A percentile compares a stretch with the other conserved stretches of the same genome.
These are phyloP conservation scores for Ceyx cyanopectus DNA, from an alignment of 2,113 vertebrate species.

Conservation along the genomic window DNA sequence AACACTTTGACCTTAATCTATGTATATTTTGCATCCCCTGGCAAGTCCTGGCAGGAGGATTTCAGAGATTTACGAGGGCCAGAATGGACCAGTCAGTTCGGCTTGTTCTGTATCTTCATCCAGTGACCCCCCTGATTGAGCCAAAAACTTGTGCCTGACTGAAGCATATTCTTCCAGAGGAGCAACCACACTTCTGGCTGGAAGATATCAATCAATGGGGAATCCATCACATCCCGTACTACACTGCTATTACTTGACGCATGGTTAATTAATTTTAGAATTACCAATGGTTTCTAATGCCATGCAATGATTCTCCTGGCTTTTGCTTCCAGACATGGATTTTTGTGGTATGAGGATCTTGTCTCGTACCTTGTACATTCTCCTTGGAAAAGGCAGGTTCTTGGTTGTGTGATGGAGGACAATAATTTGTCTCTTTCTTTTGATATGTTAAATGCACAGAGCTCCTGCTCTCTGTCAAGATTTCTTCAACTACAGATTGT, in stretches of 20 bases:
- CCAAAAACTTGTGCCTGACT: background rate
- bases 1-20: background rate
- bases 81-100: background rate
- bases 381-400: background rate
- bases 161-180: background rate
- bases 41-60: background rate
- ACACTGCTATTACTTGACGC: background rate
- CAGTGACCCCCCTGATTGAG: background rate
- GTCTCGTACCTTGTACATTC: rapidly evolving
- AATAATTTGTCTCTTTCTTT: background rate
- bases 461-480: background rate
- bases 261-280: conserved; percentile 28
- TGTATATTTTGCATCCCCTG: background rate
- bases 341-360: background rate
- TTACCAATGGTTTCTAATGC: background rate
- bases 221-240: conserved; percentile 1
- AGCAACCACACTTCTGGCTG: conserved; percentile 30
- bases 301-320: background rate
- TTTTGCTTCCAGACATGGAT: background rate
- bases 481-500: background rate
- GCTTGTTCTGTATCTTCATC: background rate
- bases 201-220: conserved; percentile 18
- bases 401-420: background rate
- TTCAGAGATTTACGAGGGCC: background rate
- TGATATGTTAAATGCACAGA: background rate